phyloP scores from a whole-genome alignment of 2,888 invertebrate species.

The Oligia strigilis region DNA sequence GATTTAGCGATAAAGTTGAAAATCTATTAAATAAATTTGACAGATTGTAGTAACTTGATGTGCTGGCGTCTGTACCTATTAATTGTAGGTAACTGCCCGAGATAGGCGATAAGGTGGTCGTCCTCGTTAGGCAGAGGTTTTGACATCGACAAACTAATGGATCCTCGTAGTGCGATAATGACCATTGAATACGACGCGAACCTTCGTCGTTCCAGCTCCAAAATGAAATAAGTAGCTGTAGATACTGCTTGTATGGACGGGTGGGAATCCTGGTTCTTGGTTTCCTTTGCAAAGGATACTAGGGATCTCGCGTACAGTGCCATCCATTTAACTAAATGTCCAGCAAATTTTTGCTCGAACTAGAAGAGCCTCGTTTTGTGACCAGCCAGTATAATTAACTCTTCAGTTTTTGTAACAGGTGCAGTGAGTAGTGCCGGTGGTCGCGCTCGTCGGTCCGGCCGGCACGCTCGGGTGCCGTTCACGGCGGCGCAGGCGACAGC shows the following conservation, averaged over 20 bases:
- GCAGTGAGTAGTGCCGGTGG: constrained; percentile 80
- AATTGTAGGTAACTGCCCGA: not conserved
- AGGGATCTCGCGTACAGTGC: not conserved
- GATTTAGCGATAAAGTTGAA: too few relatives aligned
- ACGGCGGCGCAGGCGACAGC: constrained; percentile 92
- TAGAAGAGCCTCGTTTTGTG: constrained; percentile 1
- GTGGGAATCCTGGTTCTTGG: not conserved
- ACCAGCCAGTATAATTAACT: not conserved
- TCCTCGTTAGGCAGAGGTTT: not conserved
- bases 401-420: constrained; percentile 68
- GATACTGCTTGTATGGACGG: not conserved
- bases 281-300: not conserved
- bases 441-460: constrained; percentile 90
- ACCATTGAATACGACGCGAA: not conserved
- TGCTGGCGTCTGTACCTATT: not conserved
- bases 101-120: not conserved
- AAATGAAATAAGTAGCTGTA: not conserved
- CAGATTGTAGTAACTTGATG: too few relatives aligned
- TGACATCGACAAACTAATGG: not conserved
- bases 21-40: too few relatives aligned
- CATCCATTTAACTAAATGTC: not conserved
- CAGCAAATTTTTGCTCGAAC: not conserved
- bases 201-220: not conserved
- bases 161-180: not conserved
- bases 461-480: constrained; percentile 94